Evolutionary conservation across 2,888 invertebrate species (phyloP).

Genomic region (Onchidella celtica): DNA sequence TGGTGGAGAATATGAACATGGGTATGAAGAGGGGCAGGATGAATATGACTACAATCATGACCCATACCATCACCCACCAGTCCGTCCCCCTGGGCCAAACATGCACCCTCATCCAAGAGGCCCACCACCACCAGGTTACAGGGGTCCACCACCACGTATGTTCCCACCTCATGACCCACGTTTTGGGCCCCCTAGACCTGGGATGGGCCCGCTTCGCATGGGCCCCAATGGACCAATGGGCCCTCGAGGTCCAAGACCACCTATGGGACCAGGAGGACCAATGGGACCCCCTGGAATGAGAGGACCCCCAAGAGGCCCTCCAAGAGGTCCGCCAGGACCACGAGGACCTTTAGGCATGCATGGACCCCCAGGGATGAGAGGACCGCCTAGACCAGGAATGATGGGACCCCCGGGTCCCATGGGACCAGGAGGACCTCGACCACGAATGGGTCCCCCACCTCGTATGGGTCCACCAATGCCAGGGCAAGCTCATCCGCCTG

Average conservation of each 20-base stretch:
- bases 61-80: slow-evolving; percentile 51
- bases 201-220: slow-evolving; percentile 51
- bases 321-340: slow-evolving; percentile 59
- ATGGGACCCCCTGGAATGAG: slow-evolving; percentile 61
- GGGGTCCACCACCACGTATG: slow-evolving; percentile 53
- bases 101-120: slow-evolving; percentile 51
- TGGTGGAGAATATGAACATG: slow-evolving; percentile 45
- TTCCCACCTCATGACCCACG: slow-evolving; percentile 52
- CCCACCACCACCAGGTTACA: slow-evolving; percentile 49
- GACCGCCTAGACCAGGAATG: slow-evolving; percentile 53
- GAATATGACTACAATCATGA: slow-evolving; percentile 44
- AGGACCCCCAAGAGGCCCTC: slow-evolving; percentile 59
- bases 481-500: slow-evolving; percentile 43
- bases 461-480: slow-evolving; percentile 55
- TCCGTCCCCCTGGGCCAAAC: slow-evolving; percentile 44
- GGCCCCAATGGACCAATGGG: slow-evolving; percentile 51
- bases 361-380: slow-evolving; percentile 60
- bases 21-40: slow-evolving; percentile 37
- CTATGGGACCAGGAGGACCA: slow-evolving; percentile 56
- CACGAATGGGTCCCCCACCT: slow-evolving; percentile 49
- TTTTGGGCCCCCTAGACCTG: slow-evolving; percentile 50
- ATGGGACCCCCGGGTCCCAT: slow-evolving; percentile 54
- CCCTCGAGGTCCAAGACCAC: slow-evolving; percentile 48
- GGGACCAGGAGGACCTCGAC: slow-evolving; percentile 56
- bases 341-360: slow-evolving; percentile 61